phyloP scores from a whole-genome alignment of 2,797 vertebrate genomes.

The Botia almorhae region DNA sequence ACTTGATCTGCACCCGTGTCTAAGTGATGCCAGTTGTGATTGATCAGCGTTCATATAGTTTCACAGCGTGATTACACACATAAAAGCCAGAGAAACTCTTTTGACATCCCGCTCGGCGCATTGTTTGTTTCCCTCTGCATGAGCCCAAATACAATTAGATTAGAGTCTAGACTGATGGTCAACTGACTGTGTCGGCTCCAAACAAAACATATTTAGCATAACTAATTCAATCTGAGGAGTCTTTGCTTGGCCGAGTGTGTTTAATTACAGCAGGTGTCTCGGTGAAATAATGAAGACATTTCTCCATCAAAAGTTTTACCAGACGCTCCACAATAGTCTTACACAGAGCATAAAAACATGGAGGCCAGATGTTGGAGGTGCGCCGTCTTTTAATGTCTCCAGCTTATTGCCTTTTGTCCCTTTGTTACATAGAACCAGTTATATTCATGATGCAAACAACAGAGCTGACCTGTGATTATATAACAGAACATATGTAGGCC shows the following conservation, averaged over 20 bases:
- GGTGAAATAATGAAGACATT: slow-evolving; percentile 23
- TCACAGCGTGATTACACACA: slow-evolving; percentile 23
- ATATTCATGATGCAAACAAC: slow-evolving; percentile 1
- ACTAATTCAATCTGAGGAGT: slow-evolving; percentile 43
- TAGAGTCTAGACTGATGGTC: slow-evolving; percentile 46
- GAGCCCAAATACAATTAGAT: slow-evolving; percentile 44
- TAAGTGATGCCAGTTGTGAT: slow-evolving; percentile 33
- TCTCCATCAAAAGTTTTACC: not conserved
- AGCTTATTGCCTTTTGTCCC: not conserved
- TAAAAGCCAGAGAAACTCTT: slow-evolving; percentile 48
- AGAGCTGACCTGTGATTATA: not conserved
- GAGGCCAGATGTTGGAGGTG: not conserved
- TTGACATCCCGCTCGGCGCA: slow-evolving; percentile 41
- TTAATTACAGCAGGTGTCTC: slow-evolving; percentile 40
- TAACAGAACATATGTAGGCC: not conserved
- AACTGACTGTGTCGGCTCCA: slow-evolving; percentile 11
- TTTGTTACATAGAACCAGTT: not conserved
- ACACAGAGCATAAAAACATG: not conserved
- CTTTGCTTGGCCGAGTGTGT: slow-evolving; percentile 19
- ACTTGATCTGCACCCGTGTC: slow-evolving; percentile 15
- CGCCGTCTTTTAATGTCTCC: not conserved
- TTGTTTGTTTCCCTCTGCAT: slow-evolving; percentile 50
- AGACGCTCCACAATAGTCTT: not conserved
- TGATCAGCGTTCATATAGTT: slow-evolving; percentile 40
- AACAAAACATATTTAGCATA: slow-evolving; percentile 40